Percentiles rank a stretch among this genome's conserved stretches.
These are phyloP conservation scores for Chrysomela aeneicollis DNA, from an alignment of 2,888 invertebrate genomes.

Conservation along the genomic window DNA sequence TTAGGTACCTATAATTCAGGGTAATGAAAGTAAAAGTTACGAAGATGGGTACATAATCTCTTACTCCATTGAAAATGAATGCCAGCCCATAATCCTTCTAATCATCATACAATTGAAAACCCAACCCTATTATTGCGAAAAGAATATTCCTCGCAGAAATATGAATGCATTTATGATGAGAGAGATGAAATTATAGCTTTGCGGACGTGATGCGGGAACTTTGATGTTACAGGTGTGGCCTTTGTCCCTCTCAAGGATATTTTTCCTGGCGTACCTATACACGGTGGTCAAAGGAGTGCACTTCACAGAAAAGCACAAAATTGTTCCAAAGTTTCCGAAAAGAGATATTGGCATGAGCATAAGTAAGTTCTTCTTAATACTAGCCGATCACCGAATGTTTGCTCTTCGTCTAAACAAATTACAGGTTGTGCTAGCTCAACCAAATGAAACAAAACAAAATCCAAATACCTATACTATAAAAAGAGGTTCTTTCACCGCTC, in stretches of 20 bases:
- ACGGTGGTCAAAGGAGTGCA: too few relatives aligned
- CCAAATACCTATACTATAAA: too few relatives aligned
- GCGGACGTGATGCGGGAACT: neutral
- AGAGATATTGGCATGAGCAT: too few relatives aligned
- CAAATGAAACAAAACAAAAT: too few relatives aligned
- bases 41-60: neutral
- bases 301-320: too few relatives aligned
- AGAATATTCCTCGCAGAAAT: neutral
- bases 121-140: slow-evolving; percentile 1
- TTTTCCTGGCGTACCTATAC: neutral
- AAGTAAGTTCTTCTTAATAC: too few relatives aligned
- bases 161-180: neutral
- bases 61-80: neutral
- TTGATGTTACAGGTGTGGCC: slow-evolving; percentile 2
- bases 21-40: neutral
- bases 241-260: neutral
- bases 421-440: too few relatives aligned
- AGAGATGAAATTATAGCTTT: neutral
- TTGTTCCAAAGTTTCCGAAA: too few relatives aligned
- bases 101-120: neutral
- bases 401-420: too few relatives aligned
- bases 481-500: too few relatives aligned
- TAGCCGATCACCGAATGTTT: too few relatives aligned
- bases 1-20: neutral
- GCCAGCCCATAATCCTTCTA: neutral